Evolutionary conservation across 2,888 invertebrate species (phyloP).

Genomic region (Amitus sp.): DNA sequence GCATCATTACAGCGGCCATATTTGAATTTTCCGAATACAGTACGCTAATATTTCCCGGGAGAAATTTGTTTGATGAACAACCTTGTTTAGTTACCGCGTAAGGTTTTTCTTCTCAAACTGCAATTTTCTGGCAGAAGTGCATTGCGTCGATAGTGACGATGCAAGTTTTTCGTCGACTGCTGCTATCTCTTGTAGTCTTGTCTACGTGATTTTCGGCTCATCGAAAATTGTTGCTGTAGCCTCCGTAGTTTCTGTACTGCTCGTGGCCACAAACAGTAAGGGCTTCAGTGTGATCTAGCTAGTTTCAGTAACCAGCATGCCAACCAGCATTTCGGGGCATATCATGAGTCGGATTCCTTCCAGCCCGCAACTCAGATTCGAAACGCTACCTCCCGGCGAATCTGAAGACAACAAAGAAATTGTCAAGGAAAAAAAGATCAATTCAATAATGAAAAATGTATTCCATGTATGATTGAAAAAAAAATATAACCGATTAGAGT

Average conservation of each 20-base stretch:
- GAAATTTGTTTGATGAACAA: too few relatives aligned
- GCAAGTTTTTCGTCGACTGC: slow-evolving; percentile 74
- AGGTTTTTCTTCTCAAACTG: slow-evolving; percentile 74
- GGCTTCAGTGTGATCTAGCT: slow-evolving; percentile 83
- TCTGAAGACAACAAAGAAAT: too few relatives aligned
- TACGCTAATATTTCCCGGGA: background rate
- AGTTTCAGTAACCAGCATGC: slow-evolving; percentile 86
- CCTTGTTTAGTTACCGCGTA: slow-evolving; percentile 88
- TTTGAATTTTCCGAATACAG: too few relatives aligned
- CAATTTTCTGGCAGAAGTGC: slow-evolving; percentile 69
- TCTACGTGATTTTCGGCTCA: slow-evolving; percentile 82
- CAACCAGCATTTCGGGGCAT: slow-evolving; percentile 90
- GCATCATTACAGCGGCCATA: too few relatives aligned
- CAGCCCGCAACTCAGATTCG: slow-evolving; percentile 91
- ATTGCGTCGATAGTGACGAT: slow-evolving; percentile 93
- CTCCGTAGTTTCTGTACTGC: slow-evolving; percentile 81
- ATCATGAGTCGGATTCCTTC: slow-evolving; percentile 97
- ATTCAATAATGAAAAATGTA: too few relatives aligned
- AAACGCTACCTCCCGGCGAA: slow-evolving; percentile 92
- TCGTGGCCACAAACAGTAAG: slow-evolving; percentile 83
- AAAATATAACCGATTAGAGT: too few relatives aligned
- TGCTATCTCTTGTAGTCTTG: slow-evolving; percentile 75
- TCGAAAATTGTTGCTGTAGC: slow-evolving; percentile 83
- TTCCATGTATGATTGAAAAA: too few relatives aligned
- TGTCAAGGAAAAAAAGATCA: too few relatives aligned